Evolutionary conservation across 2,797 vertebrate genomes (phyloP).

Genomic region (Helicolenus hilgendorfi): DNA sequence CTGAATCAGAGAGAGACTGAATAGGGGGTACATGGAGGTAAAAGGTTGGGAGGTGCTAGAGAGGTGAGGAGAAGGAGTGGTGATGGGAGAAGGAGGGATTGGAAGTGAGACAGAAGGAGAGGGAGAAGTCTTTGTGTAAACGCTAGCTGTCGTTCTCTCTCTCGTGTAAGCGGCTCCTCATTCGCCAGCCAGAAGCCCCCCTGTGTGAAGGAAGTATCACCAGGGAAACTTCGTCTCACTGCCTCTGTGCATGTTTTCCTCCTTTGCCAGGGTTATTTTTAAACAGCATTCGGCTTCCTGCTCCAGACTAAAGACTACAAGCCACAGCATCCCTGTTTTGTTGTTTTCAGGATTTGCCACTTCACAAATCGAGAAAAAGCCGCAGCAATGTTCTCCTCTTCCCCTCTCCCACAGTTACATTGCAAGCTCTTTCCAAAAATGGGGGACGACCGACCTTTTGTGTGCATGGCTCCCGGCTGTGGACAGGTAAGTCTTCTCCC

Average conservation of each 20-base stretch:
- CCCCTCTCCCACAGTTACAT: conserved; percentile 89
- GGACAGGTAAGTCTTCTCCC: conserved; percentile 95
- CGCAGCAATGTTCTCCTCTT: conserved; percentile 90
- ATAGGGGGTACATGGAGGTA: conserved; percentile 26
- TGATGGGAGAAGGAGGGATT: conserved; percentile 63
- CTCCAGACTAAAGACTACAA: conserved; percentile 82
- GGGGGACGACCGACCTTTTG: conserved; percentile 99
- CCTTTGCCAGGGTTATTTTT: conserved; percentile 90
- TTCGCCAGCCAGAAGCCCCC: conserved; percentile 85
- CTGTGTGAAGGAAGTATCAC: conserved; percentile 90
- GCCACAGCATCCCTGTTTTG: conserved; percentile 86
- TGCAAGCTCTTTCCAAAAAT: conserved; percentile 94
- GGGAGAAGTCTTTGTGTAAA: conserved; percentile 82
- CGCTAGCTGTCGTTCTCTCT: conserved; percentile 59
- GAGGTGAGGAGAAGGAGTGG: conserved; percentile 75
- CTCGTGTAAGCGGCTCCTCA: conserved; percentile 71
- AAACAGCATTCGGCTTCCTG: conserved; percentile 87
- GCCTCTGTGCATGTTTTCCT: conserved; percentile 87
- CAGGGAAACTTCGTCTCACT: conserved; percentile 90
- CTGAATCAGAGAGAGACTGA: conserved; percentile 34
- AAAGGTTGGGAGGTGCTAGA: conserved; percentile 57
- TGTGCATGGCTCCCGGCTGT: conserved; percentile 97
- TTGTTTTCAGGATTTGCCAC: conserved; percentile 77
- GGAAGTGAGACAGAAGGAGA: conserved; percentile 55
- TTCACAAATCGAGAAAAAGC: conserved; percentile 67